Evolutionary conservation across 2,113 vertebrate genomes (phyloP).

Genomic region (Bubo blakistoni): DNA sequence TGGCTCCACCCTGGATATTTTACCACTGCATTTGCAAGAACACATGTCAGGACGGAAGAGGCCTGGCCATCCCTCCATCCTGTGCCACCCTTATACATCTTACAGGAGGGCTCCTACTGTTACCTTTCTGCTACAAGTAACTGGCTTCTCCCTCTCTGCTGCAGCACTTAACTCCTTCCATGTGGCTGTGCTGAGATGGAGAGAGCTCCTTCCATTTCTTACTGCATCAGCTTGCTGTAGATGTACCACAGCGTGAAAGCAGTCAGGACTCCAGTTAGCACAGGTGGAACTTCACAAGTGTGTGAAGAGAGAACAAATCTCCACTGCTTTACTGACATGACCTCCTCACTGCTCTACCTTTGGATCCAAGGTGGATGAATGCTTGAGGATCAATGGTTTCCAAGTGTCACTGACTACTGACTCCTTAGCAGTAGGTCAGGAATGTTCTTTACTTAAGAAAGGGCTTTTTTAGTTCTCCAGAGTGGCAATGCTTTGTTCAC

Average conservation of each 20-base stretch:
- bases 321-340: neutral
- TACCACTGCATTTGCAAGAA: neutral
- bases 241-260: fast-evolving
- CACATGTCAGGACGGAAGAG: fast-evolving
- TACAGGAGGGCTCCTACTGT: neutral
- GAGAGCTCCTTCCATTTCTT: neutral
- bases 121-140: neutral
- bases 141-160: neutral
- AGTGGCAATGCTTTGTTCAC: neutral
- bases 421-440: neutral
- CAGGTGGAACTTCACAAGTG: neutral
- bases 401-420: neutral
- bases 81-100: neutral
- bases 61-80: neutral
- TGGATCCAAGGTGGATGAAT: neutral
- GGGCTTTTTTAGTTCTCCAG: neutral
- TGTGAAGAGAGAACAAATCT: neutral
- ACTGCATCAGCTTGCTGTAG: neutral
- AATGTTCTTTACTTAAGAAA: neutral
- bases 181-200: neutral
- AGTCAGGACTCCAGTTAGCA: neutral
- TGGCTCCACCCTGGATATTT: neutral
- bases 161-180: neutral
- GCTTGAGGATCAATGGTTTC: neutral
- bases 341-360: neutral